Conservation (phyloP, 1,140 invertebrate genomes). For the Cryptotermes secundus region DNA sequence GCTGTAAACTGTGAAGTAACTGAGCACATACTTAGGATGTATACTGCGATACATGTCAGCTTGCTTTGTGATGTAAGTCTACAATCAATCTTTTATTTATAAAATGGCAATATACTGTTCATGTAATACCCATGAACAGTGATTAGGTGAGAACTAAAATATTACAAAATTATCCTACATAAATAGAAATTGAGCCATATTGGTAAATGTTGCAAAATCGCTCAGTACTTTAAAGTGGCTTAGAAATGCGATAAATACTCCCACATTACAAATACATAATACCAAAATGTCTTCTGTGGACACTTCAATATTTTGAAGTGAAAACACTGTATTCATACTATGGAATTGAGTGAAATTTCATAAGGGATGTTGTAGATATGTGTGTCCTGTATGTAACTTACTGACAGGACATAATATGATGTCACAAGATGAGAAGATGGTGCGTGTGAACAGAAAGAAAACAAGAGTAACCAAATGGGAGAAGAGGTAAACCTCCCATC, state of each 20-base stretch:
- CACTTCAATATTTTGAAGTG: neutral
- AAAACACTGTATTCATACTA: too few species aligned
- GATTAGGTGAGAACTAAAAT: neutral
- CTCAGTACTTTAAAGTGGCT: neutral
- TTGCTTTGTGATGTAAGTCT: neutral
- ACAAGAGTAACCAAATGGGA: too few species aligned
- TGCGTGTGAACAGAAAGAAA: too few species aligned
- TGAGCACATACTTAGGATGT: neutral
- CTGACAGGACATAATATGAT: too few species aligned
- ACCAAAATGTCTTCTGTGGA: neutral
- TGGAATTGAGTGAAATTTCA: too few species aligned
- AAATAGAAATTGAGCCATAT: neutral
- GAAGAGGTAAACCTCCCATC: too few species aligned
- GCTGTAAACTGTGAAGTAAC: neutral
- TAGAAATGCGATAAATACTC: neutral
- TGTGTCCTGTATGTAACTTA: too few species aligned
- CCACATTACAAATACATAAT: neutral
- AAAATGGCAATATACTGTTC: neutral
- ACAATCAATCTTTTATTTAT: neutral
- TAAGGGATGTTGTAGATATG: too few species aligned
- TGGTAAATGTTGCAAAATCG: neutral
- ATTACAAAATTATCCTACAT: neutral
- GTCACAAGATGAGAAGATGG: too few species aligned
- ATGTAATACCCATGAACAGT: neutral
- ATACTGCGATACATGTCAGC: neutral